Evolutionary conservation across 2,888 invertebrate species (phyloP).

Genomic region (Beris chalybata): DNA sequence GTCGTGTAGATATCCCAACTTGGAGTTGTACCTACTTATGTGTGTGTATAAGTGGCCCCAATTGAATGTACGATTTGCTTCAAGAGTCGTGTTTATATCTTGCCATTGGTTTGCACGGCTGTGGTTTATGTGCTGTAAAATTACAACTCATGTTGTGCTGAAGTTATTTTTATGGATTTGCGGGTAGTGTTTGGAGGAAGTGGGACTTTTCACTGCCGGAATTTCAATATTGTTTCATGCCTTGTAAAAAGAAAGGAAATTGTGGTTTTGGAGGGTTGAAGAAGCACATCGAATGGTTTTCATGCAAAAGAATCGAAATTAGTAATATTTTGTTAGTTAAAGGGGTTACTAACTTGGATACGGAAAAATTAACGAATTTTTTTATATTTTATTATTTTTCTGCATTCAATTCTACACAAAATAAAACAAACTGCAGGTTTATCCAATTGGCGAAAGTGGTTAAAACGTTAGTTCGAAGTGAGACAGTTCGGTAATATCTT

Average conservation of each 20-base stretch:
- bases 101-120: slow-evolving; percentile 9
- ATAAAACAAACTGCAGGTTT: no score
- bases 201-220: not conserved
- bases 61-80: slow-evolving; percentile 24
- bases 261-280: no score
- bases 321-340: no score
- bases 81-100: slow-evolving; percentile 7
- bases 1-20: not conserved
- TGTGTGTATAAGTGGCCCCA: slow-evolving; percentile 9
- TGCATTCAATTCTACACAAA: no score
- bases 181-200: not conserved
- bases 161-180: slow-evolving; percentile 17
- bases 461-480: no score
- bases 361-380: no score
- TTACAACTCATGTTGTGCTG: slow-evolving; percentile 5
- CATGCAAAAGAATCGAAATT: not conserved
- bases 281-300: slow-evolving; percentile 3
- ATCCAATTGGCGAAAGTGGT: no score
- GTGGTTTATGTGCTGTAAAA: slow-evolving; percentile 18
- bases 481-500: no score
- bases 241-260: no score
- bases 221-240: not conserved
- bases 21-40: not conserved
- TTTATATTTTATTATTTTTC: no score
- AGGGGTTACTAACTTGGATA: no score